Percentiles rank a stretch among this genome's conserved stretches.
These are phyloP conservation scores for Eurypyga helias DNA, from an alignment of 2,113 vertebrate genomes.

Conservation along the genomic window DNA sequence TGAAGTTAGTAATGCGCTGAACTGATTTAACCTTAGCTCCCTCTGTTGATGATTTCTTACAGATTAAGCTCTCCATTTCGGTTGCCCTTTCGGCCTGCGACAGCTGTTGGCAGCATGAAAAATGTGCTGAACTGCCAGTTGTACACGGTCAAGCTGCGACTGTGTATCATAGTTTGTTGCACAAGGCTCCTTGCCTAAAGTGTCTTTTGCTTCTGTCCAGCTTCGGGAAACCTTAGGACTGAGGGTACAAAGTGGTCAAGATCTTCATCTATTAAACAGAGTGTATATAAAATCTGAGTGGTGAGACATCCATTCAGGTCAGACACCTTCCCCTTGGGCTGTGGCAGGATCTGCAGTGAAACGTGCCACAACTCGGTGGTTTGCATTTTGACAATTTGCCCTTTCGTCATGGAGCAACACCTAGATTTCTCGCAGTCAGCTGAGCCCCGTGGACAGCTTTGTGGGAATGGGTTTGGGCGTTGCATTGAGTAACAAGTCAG, in stretches of 20 bases:
- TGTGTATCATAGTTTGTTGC: background rate
- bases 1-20: background rate
- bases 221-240: background rate
- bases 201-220: background rate
- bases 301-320: background rate
- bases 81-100: background rate
- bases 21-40: background rate
- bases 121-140: background rate
- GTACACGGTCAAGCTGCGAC: background rate
- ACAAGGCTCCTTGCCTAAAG: accelerated
- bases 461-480: accelerated
- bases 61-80: background rate
- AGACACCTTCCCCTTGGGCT: accelerated
- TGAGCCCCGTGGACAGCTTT: accelerated
- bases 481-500: too few relatives aligned
- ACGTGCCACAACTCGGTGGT: accelerated
- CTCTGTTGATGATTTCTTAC: background rate
- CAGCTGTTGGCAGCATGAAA: background rate
- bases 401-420: background rate
- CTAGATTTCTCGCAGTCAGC: background rate
- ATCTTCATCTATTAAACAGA: accelerated
- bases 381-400: background rate
- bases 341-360: background rate
- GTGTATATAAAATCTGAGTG: background rate
- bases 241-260: background rate